Evolutionary conservation across 2,113 vertebrate species (phyloP), one percentile per base, ranked within the genome.

Genomic region (Otolemur garnettii): DNA sequence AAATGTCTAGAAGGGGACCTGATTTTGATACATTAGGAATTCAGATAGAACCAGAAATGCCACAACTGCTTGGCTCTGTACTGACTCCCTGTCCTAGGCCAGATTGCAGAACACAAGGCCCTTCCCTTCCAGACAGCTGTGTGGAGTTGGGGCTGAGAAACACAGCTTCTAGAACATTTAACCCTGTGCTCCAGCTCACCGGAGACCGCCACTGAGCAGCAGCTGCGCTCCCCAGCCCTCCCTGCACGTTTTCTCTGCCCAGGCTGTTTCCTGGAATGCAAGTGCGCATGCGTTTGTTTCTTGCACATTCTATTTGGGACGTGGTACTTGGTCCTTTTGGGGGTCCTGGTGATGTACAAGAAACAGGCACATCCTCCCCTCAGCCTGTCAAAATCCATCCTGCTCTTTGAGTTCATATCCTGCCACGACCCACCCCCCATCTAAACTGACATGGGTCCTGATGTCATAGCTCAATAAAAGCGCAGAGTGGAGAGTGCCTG

Each of bases 241-340:
- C 12, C 4, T 45, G 50, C 15, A 1, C 0, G 0, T 15, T 50
- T 53, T 14, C 68, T 77, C 85, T 30, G 68, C 80, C 30, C 33
- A 11, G 92, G 60, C 11, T 17, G 2, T 1, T 7, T 15, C 30
- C 45, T 2, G 57, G 24, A 33, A 9, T 4, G 77, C 71, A 12
- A 33, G 69, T 21, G 14, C 11, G 26, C 4, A 4, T 1, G 7
- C 0, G 0, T 0, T 13, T 17, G 12, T 28, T 24, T 1, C 35
- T 2, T 81, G 80, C 14, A 6, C 22, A 2, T 28, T 15, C 9
- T n/a, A 15, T n/a, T 8, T 14, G 35, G 64, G 77, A 50, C 53
- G 11, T 24, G n/a, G 28, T n/a, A 28, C 59, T 42, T 60, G 4
- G 50, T 12, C 30, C 64, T 38, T 35, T 66, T 60, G 79, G 68